Base-by-base conservation (phyloP, 1,140 invertebrate genomes). In the Idris sp. region DNA sequence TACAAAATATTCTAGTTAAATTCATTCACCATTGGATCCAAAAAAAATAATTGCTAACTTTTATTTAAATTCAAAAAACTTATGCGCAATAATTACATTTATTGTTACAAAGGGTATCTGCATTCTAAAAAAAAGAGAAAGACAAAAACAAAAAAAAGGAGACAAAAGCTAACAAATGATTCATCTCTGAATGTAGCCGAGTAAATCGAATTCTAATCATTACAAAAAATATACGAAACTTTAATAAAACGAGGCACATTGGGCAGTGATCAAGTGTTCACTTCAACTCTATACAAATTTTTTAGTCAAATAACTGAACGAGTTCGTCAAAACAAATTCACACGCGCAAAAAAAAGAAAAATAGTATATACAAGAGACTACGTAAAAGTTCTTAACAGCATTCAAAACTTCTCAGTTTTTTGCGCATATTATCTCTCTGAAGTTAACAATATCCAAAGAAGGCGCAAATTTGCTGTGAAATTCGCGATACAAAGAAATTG, bases 401-500 rank as follows among this genome's bases (percentile, higher is more conserved):
- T 51, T 59, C 15, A 13, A 5, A 53, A 53, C 15, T 59, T 53
- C 0, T 18, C n/a, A 38, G 31, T 48, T 54, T n/a, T n/a, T n/a
- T n/a, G n/a, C n/a, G n/a, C n/a, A 38, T 30, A 31, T 58, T 64
- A 64, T n/a, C n/a, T n/a, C n/a, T n/a, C n/a, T n/a, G n/a, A n/a
- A n/a, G n/a, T n/a, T n/a, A 64, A 49, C 49, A 51, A 56, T 44
- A 59, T 73, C 48, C 14, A 26, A 11, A 38, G 44, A 48, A 69
- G 15, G 30, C 41, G 35, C 18, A 10, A 14, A n/a, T 11, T 8
- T 35, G 31, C 54, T 28, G 48, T 49, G 3, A n/a, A 38, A 43
- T 40, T 51, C 26, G 36, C 6, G 30, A 58, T 33, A 51, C 26
- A 73, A 59, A 51, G 43, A 64, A 64, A 35, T 73, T 64, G 68